phyloP scores from a whole-genome alignment of 2,888 invertebrate genomes.

The Neuroscelio doddi region DNA sequence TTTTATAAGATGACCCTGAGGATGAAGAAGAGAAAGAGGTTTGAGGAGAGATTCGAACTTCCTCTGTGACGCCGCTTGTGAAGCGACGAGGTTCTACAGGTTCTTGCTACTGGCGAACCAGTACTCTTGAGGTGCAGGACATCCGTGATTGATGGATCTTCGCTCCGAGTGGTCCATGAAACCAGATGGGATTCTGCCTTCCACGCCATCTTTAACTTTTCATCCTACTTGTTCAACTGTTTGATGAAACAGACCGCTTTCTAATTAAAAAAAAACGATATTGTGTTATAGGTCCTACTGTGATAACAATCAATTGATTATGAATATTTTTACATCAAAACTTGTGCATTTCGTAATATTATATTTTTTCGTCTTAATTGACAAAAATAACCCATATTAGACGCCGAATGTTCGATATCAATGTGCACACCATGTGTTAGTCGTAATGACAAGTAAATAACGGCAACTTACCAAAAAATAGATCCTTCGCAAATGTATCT shows the following conservation, averaged over 20 bases:
- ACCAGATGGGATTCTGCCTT: constrained; percentile 19
- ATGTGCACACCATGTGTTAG: no score
- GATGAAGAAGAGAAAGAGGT: constrained; percentile 26
- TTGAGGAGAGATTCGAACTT: constrained; percentile 41
- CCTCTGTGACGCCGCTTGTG: constrained; percentile 56
- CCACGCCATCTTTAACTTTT: constrained; percentile 10
- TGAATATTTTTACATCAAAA: no score
- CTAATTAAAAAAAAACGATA: constrained; percentile 1
- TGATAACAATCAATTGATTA: no score
- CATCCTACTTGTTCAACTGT: constrained; percentile 9
- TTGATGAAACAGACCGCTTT: constrained; percentile 13
- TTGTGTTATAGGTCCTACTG: no score
- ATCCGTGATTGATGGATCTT: constrained; percentile 69
- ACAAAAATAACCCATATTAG: no score
- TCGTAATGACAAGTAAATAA: no score
- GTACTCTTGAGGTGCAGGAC: constrained; percentile 60
- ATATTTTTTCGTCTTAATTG: no score
- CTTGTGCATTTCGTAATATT: no score
- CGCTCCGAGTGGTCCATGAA: constrained; percentile 61
- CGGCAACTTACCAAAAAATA: no score
- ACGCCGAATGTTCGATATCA: no score
- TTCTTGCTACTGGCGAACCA: constrained; percentile 67
- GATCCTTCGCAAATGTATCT: no score
- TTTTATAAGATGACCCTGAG: constrained; percentile 38
- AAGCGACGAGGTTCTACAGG: constrained; percentile 57